Conservation (phyloP, 2,888 invertebrate species). For the Latheticus oryzae region DNA sequence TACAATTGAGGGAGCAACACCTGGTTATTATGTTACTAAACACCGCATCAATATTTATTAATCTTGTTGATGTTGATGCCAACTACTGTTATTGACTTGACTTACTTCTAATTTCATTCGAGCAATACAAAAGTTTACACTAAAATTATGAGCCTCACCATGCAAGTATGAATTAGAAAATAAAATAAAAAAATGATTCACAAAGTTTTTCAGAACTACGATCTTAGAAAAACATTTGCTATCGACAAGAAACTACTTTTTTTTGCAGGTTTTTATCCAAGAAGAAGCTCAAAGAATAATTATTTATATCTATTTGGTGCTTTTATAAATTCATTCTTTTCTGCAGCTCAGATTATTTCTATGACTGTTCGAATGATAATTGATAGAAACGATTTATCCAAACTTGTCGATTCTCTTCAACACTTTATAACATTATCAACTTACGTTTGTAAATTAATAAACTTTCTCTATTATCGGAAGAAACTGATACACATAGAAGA, state of each 20-base stretch:
- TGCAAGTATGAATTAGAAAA: too few relatives aligned
- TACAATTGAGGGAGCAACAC: too few relatives aligned
- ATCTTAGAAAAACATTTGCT: not conserved
- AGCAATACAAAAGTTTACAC: too few relatives aligned
- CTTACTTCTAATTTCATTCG: too few relatives aligned
- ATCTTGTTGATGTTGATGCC: too few relatives aligned
- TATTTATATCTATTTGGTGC: not conserved
- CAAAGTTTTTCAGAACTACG: slow-evolving; percentile 1
- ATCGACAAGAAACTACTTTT: not conserved
- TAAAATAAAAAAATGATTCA: too few relatives aligned
- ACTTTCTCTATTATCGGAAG: slow-evolving; percentile 1
- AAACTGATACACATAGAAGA: slow-evolving; percentile 6
- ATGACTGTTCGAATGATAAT: slow-evolving; percentile 18
- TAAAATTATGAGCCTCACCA: too few relatives aligned
- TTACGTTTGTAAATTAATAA: slow-evolving; percentile 11
- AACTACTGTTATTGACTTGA: too few relatives aligned
- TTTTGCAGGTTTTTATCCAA: slow-evolving; percentile 9
- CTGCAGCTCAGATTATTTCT: slow-evolving; percentile 1
- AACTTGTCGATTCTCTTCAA: slow-evolving; percentile 11
- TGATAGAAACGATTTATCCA: slow-evolving; percentile 13
- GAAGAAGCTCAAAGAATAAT: not conserved
- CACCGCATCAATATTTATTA: too few relatives aligned
- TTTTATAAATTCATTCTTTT: not conserved
- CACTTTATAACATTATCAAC: slow-evolving; percentile 10
- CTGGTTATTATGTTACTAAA: too few relatives aligned